Evolutionary conservation across 2,113 vertebrate genomes (phyloP).

Genomic region (Pollimyrus isidori): DNA sequence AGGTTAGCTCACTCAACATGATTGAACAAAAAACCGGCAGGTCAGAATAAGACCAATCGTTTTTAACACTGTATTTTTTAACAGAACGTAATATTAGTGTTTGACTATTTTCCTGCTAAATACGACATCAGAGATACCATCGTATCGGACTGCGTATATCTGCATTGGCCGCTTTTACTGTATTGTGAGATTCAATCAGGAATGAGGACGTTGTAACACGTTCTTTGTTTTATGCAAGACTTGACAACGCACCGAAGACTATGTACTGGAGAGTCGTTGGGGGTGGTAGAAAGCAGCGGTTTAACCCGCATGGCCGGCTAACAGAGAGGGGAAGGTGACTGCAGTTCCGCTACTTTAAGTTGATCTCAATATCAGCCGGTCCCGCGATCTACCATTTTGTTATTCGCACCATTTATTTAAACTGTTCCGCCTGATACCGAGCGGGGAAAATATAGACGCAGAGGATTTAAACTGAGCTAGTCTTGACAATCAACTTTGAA

Average conservation of each 20-base stretch:
- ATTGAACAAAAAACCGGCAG: neutral
- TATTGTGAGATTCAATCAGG: neutral
- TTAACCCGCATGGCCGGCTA: neutral
- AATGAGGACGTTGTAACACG: neutral
- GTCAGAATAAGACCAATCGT: neutral
- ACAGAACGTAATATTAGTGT: neutral
- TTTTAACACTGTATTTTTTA: neutral
- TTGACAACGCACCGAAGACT: neutral
- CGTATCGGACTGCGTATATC: neutral
- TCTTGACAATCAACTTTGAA: neutral
- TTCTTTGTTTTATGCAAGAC: neutral
- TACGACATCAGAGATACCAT: neutral
- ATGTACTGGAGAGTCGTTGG: neutral
- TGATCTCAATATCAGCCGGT: neutral
- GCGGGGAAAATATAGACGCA: neutral
- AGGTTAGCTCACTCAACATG: neutral
- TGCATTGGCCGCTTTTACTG: neutral
- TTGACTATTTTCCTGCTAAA: neutral
- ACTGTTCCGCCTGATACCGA: neutral
- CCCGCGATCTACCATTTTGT: neutral
- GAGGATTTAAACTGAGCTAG: neutral
- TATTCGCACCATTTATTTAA: neutral
- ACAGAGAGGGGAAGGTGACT: neutral
- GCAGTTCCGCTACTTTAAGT: slow-evolving; percentile 6
- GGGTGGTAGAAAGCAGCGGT: neutral